Evolutionary conservation across 1,140 invertebrate species (phyloP).

Genomic region (Pomacea maculata): DNA sequence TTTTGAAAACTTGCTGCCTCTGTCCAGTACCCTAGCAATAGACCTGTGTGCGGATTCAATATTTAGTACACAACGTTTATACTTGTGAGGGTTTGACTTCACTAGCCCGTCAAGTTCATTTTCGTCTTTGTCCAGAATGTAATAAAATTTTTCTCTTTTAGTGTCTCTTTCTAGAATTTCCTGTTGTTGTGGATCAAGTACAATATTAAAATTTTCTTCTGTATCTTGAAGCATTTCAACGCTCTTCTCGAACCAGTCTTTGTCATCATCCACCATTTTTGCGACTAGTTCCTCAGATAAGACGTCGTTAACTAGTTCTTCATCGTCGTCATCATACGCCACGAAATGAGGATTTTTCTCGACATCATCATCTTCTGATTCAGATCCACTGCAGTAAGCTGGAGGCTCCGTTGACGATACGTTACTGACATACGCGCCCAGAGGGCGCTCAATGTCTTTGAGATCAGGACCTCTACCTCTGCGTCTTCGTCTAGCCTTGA

Average conservation of each 20-base stretch:
- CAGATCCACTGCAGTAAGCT: constrained; percentile 2
- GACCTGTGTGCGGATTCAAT: constrained; percentile 41
- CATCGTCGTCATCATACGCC: not conserved
- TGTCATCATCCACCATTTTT: not conserved
- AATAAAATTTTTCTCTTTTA: not conserved
- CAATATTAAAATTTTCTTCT: constrained; percentile 1
- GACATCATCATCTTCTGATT: constrained; percentile 1
- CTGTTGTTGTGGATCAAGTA: not conserved
- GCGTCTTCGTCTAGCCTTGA: too few species aligned
- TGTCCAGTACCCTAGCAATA: constrained; percentile 26
- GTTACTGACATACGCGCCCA: not conserved
- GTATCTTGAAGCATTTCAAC: constrained; percentile 19
- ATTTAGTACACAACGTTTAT: constrained; percentile 38
- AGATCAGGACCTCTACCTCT: too few species aligned
- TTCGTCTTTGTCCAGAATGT: not conserved
- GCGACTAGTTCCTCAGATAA: not conserved
- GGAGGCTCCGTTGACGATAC: not conserved
- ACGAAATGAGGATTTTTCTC: not conserved
- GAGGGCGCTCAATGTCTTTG: not conserved
- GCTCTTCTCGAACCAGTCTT: constrained; percentile 18
- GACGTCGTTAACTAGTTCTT: not conserved
- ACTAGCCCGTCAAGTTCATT: not conserved
- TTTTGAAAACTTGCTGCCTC: constrained; percentile 12
- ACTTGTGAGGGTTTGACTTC: constrained; percentile 29
- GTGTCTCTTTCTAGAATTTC: not conserved